Percentiles rank a stretch among this genome's conserved stretches.
phyloP scores from a whole-genome alignment of 2,113 vertebrate genomes.

The Hemibagrus wyckioides region DNA sequence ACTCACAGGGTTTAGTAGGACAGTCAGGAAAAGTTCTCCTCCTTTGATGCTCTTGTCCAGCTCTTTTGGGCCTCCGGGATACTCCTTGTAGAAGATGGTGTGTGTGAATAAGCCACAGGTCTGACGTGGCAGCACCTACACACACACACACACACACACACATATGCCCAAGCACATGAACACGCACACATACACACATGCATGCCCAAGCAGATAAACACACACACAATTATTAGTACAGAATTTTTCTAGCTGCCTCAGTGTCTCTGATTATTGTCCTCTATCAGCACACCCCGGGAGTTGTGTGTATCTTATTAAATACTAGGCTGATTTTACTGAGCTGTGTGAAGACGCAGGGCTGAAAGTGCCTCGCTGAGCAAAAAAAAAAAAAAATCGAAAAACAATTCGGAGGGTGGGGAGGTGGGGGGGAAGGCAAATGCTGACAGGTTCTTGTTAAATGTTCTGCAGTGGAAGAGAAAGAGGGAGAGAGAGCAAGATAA shows the following conservation, averaged over 20 bases:
- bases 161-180: background rate
- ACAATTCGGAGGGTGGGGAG: background rate
- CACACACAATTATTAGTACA: background rate
- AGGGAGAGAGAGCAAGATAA: background rate
- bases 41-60: constrained; percentile 95
- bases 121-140: constrained; percentile 94
- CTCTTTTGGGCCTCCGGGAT: constrained; percentile 92
- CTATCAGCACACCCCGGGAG: background rate
- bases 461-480: constrained; percentile 15
- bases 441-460: constrained; percentile 23
- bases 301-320: background rate
- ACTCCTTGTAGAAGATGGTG: constrained; percentile 98
- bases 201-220: background rate
- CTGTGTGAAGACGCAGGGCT: background rate
- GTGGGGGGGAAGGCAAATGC: background rate
- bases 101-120: constrained; percentile 97
- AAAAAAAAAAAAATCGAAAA: constrained; percentile 6
- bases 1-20: constrained; percentile 96
- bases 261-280: background rate
- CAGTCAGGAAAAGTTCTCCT: constrained; percentile 93
- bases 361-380: constrained; percentile 3
- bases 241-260: background rate
- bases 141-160: constrained; percentile 47
- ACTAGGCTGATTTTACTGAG: background rate
- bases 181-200: background rate